A percentile compares a stretch with the other conserved stretches of the same genome.
Evolutionary conservation across 2,888 invertebrate species (phyloP).

Genomic region (Polydrusus pterygomalis): DNA sequence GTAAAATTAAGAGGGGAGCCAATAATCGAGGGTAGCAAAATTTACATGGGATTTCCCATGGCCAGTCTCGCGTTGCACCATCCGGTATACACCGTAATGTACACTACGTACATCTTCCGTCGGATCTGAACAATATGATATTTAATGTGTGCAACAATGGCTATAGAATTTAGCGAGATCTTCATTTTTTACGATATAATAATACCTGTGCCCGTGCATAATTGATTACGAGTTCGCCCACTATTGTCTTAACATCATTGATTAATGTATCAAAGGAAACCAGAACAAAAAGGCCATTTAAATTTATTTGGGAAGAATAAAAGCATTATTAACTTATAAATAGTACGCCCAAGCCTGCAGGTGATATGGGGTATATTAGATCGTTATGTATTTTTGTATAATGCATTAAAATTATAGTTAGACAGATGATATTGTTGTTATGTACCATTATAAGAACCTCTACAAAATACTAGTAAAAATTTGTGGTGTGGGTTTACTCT

Average conservation of each 20-base stretch:
- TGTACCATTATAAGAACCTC: no score
- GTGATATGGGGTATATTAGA: background rate
- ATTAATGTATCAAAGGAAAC: slow-evolving; percentile 69
- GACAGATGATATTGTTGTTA: no score
- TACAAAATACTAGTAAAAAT: no score
- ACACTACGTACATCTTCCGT: slow-evolving; percentile 7
- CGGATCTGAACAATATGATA: slow-evolving; percentile 19
- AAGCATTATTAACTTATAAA: slow-evolving; percentile 42
- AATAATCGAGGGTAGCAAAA: no score
- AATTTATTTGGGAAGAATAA: slow-evolving; percentile 44
- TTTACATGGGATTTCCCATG: no score
- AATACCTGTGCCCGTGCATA: slow-evolving; percentile 68
- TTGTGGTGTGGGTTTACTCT: no score
- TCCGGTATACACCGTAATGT: slow-evolving; percentile 7
- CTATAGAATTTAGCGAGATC: slow-evolving; percentile 51
- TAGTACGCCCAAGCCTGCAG: slow-evolving; percentile 33
- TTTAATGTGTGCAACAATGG: slow-evolving; percentile 50
- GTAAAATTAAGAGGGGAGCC: no score
- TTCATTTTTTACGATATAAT: slow-evolving; percentile 62
- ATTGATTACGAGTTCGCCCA: slow-evolving; percentile 71
- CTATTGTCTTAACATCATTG: slow-evolving; percentile 72
- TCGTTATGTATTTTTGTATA: no score
- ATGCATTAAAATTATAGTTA: no score
- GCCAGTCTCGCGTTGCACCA: no score
- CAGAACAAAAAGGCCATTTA: slow-evolving; percentile 52